Percentiles rank a stretch among this genome's conserved stretches.
phyloP scores from a whole-genome alignment of 2,113 vertebrate species.

The Cygnus atratus region DNA sequence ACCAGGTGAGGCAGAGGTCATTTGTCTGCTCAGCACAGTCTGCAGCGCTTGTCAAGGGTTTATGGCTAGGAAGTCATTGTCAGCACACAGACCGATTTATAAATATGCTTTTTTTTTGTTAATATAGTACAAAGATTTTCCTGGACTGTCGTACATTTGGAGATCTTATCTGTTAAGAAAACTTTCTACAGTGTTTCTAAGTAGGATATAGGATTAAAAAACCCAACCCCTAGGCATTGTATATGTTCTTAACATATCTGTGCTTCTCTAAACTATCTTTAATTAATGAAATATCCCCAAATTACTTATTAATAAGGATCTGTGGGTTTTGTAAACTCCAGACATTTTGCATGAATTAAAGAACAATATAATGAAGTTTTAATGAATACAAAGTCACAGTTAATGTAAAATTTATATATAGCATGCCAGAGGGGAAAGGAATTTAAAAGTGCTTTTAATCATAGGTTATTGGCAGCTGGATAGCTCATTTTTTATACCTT shows the following conservation, averaged over 20 bases:
- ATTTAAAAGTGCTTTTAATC: constrained; percentile 20
- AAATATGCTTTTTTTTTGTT: not conserved
- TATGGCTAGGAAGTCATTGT: not conserved
- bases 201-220: not conserved
- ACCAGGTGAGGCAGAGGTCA: not conserved
- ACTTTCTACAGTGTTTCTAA: not conserved
- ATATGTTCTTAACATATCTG: not conserved
- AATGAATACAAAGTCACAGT: constrained; percentile 35
- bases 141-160: not conserved
- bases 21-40: not conserved
- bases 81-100: not conserved
- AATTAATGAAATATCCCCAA: constrained; percentile 59
- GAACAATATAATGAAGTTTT: constrained; percentile 55
- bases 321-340: constrained; percentile 52
- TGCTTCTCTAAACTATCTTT: constrained; percentile 56
- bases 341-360: constrained; percentile 60
- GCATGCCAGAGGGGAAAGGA: constrained; percentile 12
- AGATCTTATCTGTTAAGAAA: not conserved
- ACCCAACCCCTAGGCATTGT: not conserved
- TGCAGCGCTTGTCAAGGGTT: not conserved
- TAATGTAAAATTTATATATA: constrained; percentile 50
- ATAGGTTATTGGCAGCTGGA: constrained; percentile 35
- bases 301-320: constrained; percentile 63
- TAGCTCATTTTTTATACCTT: not conserved
- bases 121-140: not conserved